Conservation (phyloP, 1,140 invertebrate genomes). For the Cotesia chilonis region DNA sequence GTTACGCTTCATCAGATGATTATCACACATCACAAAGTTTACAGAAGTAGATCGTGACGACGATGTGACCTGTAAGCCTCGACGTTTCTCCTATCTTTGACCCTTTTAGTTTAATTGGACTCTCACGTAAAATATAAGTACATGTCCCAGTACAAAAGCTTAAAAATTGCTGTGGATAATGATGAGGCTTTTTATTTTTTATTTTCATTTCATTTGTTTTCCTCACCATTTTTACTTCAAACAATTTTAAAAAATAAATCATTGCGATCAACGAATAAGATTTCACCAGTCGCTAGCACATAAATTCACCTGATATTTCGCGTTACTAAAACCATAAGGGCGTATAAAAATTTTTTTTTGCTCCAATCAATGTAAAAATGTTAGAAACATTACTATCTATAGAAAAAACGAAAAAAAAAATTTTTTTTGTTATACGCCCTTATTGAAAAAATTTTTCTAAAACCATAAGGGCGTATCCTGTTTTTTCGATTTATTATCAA, state of each 20-base stretch:
- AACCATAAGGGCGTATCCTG: too few species aligned
- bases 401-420: too few species aligned
- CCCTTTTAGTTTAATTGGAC: constrained; percentile 45
- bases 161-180: constrained; percentile 23
- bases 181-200: constrained; percentile 22
- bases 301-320: too few species aligned
- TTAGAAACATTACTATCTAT: too few species aligned
- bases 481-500: too few species aligned
- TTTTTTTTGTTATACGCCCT: too few species aligned
- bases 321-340: too few species aligned
- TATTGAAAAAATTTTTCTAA: too few species aligned
- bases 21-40: constrained; percentile 23
- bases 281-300: too few species aligned
- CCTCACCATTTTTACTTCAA: not conserved
- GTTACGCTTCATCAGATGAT: constrained; percentile 10
- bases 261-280: not conserved
- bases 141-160: constrained; percentile 10
- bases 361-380: too few species aligned
- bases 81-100: constrained; percentile 29
- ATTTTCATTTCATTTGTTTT: constrained; percentile 7
- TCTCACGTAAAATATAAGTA: constrained; percentile 28
- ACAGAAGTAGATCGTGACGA: constrained; percentile 23
- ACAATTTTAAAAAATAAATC: not conserved
- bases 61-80: not conserved
- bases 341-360: too few species aligned